phyloP scores from a whole-genome alignment of 2,113 vertebrate species.

The Rattus norvegicus region GRCr8 NC_086020.1:168914501-168915000 shows the following conservation, averaged over 20 bases:
- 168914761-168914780: neutral
- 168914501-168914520: neutral
- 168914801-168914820: neutral
- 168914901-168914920: neutral
- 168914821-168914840: neutral
- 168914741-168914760: neutral
- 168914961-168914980: neutral
- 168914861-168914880: neutral
- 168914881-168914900: neutral
- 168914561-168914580: neutral
- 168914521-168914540: neutral
- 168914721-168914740: rapidly evolving
- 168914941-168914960: neutral
- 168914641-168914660: neutral
- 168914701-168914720: neutral
- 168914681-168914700: neutral
- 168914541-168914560: too few relatives aligned
- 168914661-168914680: neutral
- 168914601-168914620: too few relatives aligned
- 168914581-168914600: neutral
- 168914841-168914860: neutral
- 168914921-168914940: neutral
- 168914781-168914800: neutral
- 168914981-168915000: neutral
- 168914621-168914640: neutral